phyloP scores from a whole-genome alignment of 2,888 invertebrate species.

The Erebia epiphron region DNA sequence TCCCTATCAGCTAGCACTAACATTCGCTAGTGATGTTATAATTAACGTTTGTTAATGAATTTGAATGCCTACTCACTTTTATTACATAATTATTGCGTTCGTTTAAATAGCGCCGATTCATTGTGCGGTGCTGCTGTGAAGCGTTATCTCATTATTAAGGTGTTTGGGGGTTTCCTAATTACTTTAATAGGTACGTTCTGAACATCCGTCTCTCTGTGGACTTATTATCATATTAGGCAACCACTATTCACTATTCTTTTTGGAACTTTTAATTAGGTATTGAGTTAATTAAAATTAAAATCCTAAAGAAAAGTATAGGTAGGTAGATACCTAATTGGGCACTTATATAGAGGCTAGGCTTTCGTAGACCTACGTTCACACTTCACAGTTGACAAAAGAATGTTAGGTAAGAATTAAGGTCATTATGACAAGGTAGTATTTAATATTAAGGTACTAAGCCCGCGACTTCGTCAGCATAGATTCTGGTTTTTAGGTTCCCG shows the following conservation, averaged over 20 bases:
- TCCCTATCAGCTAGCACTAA: not conserved
- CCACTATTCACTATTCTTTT: not conserved
- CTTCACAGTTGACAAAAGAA: no score
- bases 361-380: no score
- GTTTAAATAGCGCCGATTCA: slow-evolving; percentile 66
- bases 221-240: slow-evolving; percentile 14
- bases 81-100: slow-evolving; percentile 62
- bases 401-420: no score
- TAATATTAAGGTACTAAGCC: no score
- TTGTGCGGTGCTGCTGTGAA: slow-evolving; percentile 37
- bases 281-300: slow-evolving; percentile 7
- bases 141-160: slow-evolving; percentile 26
- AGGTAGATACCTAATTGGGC: no score
- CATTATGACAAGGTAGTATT: no score
- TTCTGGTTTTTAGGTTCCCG: no score
- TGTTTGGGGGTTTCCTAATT: slow-evolving; percentile 31
- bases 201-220: slow-evolving; percentile 22
- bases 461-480: no score
- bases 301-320: not conserved
- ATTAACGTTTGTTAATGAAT: slow-evolving; percentile 79
- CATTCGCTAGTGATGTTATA: slow-evolving; percentile 69
- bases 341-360: no score
- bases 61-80: slow-evolving; percentile 66
- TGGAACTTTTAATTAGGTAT: slow-evolving; percentile 8
- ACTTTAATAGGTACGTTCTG: slow-evolving; percentile 19